Evolutionary conservation across 2,797 vertebrate genomes (phyloP).

Genomic region (Philypnodon macrostomus): DNA sequence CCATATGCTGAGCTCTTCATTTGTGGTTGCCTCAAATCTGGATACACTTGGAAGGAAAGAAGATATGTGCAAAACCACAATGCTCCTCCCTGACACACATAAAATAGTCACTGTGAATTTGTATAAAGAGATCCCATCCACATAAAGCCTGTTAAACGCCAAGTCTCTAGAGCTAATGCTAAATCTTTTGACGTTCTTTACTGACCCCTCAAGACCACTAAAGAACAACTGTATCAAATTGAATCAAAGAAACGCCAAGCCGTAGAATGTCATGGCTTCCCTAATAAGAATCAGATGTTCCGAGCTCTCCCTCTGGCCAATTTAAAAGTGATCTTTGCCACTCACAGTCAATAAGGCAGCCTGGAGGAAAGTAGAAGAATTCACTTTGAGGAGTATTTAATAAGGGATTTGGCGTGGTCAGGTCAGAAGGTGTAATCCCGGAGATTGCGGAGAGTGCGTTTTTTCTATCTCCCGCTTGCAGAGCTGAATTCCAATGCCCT

Average conservation of each 20-base stretch:
- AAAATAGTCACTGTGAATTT: conserved; percentile 33
- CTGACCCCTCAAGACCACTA: conserved; percentile 42
- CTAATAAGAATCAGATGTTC: conserved; percentile 47
- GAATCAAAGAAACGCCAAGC: conserved; percentile 28
- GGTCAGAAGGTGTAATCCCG: conserved; percentile 69
- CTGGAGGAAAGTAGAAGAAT: conserved; percentile 49
- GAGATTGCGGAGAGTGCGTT: conserved; percentile 68
- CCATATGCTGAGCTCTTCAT: conserved; percentile 44
- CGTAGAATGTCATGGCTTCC: conserved; percentile 43
- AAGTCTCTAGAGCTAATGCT: conserved; percentile 20
- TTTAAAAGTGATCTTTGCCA: conserved; percentile 45
- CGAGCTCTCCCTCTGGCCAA: conserved; percentile 42
- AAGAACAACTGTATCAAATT: conserved; percentile 36
- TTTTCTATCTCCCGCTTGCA: conserved; percentile 47
- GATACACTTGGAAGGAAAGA: conserved; percentile 33
- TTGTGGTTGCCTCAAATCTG: conserved; percentile 41
- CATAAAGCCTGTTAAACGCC: conserved; percentile 34
- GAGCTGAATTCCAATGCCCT: conserved; percentile 58
- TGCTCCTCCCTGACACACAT: conserved; percentile 22
- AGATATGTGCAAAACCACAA: conserved; percentile 33
- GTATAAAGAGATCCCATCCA: conserved; percentile 41
- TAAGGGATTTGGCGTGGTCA: conserved; percentile 60
- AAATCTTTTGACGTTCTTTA: conserved; percentile 43
- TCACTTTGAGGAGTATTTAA: conserved; percentile 64
- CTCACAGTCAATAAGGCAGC: conserved; percentile 68